Base-by-base conservation (phyloP, 37 sponge, comb jelly and placozoan species). In the Chondrosia reniformis region DNA sequence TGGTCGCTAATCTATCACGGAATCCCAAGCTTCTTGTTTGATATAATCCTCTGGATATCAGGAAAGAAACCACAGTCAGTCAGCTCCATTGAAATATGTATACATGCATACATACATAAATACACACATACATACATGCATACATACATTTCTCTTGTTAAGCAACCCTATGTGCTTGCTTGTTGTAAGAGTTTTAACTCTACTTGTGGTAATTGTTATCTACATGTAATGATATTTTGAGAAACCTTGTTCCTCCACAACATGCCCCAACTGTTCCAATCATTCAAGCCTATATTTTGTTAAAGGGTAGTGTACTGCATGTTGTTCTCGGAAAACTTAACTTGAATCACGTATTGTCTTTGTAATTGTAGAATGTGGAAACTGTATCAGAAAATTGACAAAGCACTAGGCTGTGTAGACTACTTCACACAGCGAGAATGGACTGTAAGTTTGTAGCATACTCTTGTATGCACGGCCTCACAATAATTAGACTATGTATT, bases 1-100 rank as follows among this genome's bases (percentile, higher is more conserved):
- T 93, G 79, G 79, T 72, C 89, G 44, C 73, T 89, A 27, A 42
- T 84, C 31, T 81, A 80, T 45, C 94, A 93, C 77, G 30, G 73
- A 39, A 69, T 93, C 2, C 94, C 94, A 1, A 89, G 84, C 37
- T 93, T 86, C 75, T 42, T 89, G 27, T 76, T 81, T 0, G 94
- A 93, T 65, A 15, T 63, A 1, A 31, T 86, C 25, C 67, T 87
- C 25, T 61, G 77, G 75, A 7, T 89, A 31, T 54, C 58, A 1
- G 89, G 89, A 28, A 88, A 87, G 75, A 89, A 89, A 67, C 84
- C 88, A 77, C 76, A 43, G 91, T 85, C 25, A 36, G 79, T 65
- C 63, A 62, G 9, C n/a, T n/a, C n/a, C n/a, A n/a, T n/a, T n/a
- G n/a, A n/a, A n/a, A n/a, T 59, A 13, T 59, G 61, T 59, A 30